These are phyloP conservation scores for Pristionchus mayeri DNA, from an alignment of 2,888 invertebrate species.

Conservation along the genomic window DNA sequence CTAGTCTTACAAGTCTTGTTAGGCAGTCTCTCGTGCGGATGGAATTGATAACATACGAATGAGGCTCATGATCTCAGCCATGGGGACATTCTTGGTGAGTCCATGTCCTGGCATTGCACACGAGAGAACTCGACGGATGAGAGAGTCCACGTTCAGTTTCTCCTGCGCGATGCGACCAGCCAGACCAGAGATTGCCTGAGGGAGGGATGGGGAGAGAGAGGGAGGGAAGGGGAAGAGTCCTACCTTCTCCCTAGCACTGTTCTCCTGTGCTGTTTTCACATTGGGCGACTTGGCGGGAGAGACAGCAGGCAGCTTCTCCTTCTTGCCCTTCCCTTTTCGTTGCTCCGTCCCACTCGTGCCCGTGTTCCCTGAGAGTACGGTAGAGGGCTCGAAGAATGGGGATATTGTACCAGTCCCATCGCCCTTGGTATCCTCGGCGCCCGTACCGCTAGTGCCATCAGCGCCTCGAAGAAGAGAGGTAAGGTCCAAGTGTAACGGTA, in stretches of 20 bases:
- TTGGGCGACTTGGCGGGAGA: background rate
- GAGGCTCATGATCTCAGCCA: slow-evolving; percentile 26
- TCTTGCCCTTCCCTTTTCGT: background rate
- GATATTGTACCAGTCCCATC: background rate
- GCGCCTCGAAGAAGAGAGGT: background rate
- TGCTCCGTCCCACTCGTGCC: background rate
- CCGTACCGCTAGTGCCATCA: background rate
- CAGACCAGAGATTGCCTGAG: background rate
- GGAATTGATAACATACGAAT: slow-evolving; percentile 34
- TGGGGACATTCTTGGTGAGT: slow-evolving; percentile 19
- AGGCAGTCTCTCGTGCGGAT: background rate
- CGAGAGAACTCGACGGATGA: slow-evolving; percentile 20
- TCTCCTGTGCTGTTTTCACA: slow-evolving; percentile 5
- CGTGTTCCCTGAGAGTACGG: background rate
- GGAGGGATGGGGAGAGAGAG: background rate
- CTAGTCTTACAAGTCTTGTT: no score
- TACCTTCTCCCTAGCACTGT: background rate
- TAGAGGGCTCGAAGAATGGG: background rate
- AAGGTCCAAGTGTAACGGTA: background rate
- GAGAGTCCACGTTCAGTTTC: background rate
- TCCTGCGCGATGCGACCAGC: slow-evolving; percentile 1
- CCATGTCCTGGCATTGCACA: slow-evolving; percentile 14
- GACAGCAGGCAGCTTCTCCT: background rate
- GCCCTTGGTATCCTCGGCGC: background rate
- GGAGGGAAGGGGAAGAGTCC: no score